A percentile compares a stretch with the other conserved stretches of the same genome.
Conservation (phyloP, 2,888 invertebrate species). For the Saturnia pavonia region DNA sequence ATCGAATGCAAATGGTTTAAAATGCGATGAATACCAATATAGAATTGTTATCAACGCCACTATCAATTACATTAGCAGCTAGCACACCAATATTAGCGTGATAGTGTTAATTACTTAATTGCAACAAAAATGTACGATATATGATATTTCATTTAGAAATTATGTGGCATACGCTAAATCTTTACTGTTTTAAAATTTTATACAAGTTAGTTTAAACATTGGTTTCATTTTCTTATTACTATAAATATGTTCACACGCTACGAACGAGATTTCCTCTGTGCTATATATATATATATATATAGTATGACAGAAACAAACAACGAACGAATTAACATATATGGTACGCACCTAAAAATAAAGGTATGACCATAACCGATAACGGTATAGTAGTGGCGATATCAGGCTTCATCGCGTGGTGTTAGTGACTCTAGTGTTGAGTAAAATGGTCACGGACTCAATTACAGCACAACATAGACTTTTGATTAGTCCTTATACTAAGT, state of each 20-base stretch:
- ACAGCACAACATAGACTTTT: too few relatives aligned
- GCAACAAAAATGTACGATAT: background rate
- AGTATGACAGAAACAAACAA: background rate
- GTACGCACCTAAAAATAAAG: too few relatives aligned
- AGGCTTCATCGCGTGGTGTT: too few relatives aligned
- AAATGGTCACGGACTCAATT: too few relatives aligned
- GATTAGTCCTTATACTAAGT: too few relatives aligned
- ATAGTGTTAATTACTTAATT: background rate
- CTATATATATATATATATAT: too few relatives aligned
- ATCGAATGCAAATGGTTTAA: background rate
- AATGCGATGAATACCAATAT: background rate
- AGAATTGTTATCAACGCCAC: background rate
- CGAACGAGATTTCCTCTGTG: background rate
- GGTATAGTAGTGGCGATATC: too few relatives aligned
- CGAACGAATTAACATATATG: background rate
- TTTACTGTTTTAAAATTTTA: background rate
- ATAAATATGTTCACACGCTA: background rate
- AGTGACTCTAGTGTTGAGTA: too few relatives aligned
- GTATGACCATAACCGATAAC: too few relatives aligned
- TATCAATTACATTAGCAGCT: slow-evolving; percentile 1
- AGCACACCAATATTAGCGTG: background rate
- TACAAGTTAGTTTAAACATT: background rate
- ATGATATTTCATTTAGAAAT: background rate
- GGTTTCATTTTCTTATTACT: background rate
- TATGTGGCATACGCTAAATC: background rate